Percentiles rank a stretch among this genome's conserved stretches.
Evolutionary conservation across 1,140 invertebrate species (phyloP).

Genomic region (Coenobita brevimanus): DNA sequence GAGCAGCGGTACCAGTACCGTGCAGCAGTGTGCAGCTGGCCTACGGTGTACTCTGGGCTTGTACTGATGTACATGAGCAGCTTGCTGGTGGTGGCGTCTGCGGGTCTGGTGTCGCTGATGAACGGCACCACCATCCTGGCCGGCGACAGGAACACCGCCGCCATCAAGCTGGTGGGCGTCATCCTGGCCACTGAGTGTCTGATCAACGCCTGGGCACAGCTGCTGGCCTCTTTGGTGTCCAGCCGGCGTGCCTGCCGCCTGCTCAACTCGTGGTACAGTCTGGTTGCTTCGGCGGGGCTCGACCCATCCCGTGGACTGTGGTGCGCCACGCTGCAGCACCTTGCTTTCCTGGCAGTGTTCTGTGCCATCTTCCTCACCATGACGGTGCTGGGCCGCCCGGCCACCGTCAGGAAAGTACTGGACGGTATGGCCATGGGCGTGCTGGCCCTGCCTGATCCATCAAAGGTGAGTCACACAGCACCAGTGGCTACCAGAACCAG

Average conservation of each 20-base stretch:
- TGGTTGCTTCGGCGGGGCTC: neutral
- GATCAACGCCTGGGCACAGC: constrained; percentile 36
- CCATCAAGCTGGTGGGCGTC: neutral
- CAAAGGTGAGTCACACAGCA: neutral
- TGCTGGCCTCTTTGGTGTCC: neutral
- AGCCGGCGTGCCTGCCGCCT: neutral
- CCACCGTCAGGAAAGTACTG: neutral
- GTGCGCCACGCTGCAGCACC: neutral
- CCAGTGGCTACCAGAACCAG: too few relatives aligned
- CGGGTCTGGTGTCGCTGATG: too few relatives aligned
- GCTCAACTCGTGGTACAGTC: constrained; percentile 19
- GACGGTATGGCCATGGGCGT: constrained; percentile 18
- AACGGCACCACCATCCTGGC: neutral
- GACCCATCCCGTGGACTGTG: neutral
- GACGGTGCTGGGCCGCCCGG: neutral
- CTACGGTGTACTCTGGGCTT: too few relatives aligned
- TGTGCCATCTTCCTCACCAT: neutral
- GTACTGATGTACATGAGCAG: too few relatives aligned
- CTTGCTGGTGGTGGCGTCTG: too few relatives aligned
- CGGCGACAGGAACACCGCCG: neutral
- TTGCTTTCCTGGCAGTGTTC: constrained; percentile 6
- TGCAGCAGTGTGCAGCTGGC: too few relatives aligned
- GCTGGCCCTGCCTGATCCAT: neutral
- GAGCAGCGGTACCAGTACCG: too few relatives aligned
- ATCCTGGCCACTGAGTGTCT: constrained; percentile 29